Evolutionary conservation across 1,140 invertebrate species (phyloP).

Genomic region (Choristoneura fumiferana): DNA sequence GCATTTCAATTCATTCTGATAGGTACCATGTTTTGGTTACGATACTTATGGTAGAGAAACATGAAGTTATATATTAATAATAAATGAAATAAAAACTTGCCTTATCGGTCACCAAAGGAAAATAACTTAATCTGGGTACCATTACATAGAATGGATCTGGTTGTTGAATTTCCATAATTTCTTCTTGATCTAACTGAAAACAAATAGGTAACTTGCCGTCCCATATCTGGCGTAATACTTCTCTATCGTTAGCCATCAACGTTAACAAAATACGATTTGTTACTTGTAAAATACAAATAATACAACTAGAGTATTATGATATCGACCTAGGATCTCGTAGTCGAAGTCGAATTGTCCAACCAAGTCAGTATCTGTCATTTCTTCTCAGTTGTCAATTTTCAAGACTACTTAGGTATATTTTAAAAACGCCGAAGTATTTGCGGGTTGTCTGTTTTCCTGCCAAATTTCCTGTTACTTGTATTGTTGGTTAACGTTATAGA

Average conservation of each 20-base stretch:
- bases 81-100: conserved; percentile 72
- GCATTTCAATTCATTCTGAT: too few species aligned
- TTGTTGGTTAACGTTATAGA: too few species aligned
- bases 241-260: conserved; percentile 93
- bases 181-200: conserved; percentile 92
- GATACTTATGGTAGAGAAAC: too few species aligned
- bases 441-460: too few species aligned
- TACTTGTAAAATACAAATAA: background rate
- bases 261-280: background rate
- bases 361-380: too few species aligned
- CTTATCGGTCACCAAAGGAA: conserved; percentile 97
- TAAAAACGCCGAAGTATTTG: background rate
- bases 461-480: too few species aligned
- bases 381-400: conserved; percentile 2
- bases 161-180: conserved; percentile 91
- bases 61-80: too few species aligned
- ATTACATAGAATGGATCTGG: conserved; percentile 97
- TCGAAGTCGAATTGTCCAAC: too few species aligned
- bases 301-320: background rate
- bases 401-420: background rate
- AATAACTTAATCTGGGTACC: conserved; percentile 96
- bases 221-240: conserved; percentile 96
- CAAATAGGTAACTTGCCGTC: conserved; percentile 95
- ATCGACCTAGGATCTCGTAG: background rate
- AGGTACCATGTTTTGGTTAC: too few species aligned